A percentile compares a stretch with the other conserved stretches of the same genome.
phyloP scores from a whole-genome alignment of 2,113 vertebrate species.

The Chionis minor region DNA sequence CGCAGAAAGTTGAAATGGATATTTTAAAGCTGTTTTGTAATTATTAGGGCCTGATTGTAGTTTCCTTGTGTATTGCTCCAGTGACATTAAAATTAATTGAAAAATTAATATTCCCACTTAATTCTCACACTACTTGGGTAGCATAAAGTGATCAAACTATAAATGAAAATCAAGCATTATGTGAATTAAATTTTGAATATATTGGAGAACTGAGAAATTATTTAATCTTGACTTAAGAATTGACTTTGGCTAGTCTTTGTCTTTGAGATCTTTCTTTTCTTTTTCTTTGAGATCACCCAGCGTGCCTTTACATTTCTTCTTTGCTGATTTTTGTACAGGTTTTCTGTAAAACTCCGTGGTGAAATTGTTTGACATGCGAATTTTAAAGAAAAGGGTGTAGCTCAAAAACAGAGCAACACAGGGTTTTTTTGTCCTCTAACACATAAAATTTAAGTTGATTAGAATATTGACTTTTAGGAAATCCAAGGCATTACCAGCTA shows the following conservation, averaged over 20 bases:
- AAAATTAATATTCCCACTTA: not conserved
- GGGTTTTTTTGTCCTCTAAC: not conserved
- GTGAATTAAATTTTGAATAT: not conserved
- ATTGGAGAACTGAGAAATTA: not conserved
- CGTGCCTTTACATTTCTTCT: not conserved
- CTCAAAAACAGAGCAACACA: not conserved
- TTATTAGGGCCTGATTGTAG: not conserved
- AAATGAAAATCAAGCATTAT: not conserved
- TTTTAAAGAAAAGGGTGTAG: not conserved
- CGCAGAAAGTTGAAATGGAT: not conserved
- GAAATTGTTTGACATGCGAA: not conserved
- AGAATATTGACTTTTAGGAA: not conserved
- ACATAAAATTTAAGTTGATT: not conserved
- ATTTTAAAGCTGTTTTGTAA: not conserved
- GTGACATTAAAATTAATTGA: not conserved
- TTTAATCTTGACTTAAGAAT: not conserved
- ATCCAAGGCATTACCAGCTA: slow-evolving; percentile 45
- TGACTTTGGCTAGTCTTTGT: not conserved
- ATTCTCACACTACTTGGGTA: not conserved
- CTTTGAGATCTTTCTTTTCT: not conserved
- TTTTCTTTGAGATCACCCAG: not conserved
- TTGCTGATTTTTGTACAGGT: not conserved
- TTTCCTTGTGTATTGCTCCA: not conserved
- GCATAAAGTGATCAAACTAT: not conserved
- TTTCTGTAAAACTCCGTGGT: not conserved